Conservation (phyloP, 2,113 vertebrate species). For the Perognathus longimembris region DNA sequence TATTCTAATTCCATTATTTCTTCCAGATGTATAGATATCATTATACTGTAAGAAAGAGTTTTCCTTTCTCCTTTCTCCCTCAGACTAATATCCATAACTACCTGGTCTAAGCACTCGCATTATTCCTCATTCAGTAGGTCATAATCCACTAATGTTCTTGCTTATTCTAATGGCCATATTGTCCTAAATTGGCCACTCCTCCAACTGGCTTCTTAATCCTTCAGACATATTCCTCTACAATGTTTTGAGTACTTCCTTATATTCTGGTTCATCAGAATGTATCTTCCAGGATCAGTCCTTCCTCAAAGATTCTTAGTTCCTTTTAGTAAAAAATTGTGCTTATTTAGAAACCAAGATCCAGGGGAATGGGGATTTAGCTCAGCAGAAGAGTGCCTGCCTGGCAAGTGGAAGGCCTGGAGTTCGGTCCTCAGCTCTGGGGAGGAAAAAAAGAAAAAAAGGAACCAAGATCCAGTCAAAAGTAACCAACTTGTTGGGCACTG, state of each 20-base stretch:
- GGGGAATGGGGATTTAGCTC: too few species aligned
- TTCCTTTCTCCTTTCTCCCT: not conserved
- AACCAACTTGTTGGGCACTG: not conserved
- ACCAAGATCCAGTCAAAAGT: constrained; percentile 35
- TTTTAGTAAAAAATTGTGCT: not conserved
- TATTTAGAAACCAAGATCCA: constrained; percentile 8
- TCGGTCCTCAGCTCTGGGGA: too few species aligned
- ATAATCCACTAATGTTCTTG: accelerated
- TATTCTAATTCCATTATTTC: not conserved
- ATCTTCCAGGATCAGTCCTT: not conserved
- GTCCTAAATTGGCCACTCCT: not conserved
- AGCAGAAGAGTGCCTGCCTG: too few species aligned
- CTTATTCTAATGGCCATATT: not conserved
- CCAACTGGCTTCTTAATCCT: not conserved
- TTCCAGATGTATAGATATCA: not conserved
- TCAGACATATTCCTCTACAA: not conserved
- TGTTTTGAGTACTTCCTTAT: not conserved
- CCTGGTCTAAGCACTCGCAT: not conserved
- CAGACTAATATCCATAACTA: not conserved
- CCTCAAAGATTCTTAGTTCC: constrained; percentile 28
- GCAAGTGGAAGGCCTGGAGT: too few species aligned
- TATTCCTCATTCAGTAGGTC: not conserved
- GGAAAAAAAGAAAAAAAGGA: too few species aligned
- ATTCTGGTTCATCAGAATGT: not conserved
- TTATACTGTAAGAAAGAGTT: not conserved